A percentile compares a stretch with the other conserved stretches of the same genome.
Evolutionary conservation across 2,797 vertebrate genomes (phyloP).

Genomic region (Macropodus opercularis): DNA sequence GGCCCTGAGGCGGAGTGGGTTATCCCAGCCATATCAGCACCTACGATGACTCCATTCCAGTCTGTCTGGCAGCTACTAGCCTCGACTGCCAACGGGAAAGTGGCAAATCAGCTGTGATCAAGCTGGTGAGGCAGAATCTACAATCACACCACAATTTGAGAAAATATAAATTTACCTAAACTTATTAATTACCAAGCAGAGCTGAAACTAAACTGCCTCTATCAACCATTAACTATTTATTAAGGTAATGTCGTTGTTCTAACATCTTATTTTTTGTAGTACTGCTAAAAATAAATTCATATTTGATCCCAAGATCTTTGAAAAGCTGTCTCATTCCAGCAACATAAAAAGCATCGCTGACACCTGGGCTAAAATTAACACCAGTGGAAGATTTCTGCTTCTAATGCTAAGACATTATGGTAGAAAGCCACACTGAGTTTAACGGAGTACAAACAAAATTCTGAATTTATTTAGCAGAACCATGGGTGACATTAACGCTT

Average conservation of each 20-base stretch:
- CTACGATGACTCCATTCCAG: slow-evolving; percentile 24
- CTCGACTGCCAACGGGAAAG: slow-evolving; percentile 9
- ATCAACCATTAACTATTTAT: not conserved
- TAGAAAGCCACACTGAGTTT: too few species aligned
- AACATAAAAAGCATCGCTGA: slow-evolving; percentile 14
- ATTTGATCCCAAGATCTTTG: slow-evolving; percentile 23
- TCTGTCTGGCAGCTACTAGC: slow-evolving; percentile 3
- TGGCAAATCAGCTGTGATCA: slow-evolving; percentile 35
- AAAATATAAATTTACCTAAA: slow-evolving; percentile 1
- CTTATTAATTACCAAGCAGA: not conserved
- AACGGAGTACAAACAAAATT: slow-evolving; percentile 5
- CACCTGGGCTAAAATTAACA: slow-evolving; percentile 34
- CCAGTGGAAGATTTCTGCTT: slow-evolving; percentile 8
- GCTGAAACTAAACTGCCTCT: not conserved
- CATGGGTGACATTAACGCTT: not conserved
- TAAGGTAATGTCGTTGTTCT: not conserved
- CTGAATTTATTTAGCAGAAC: not conserved
- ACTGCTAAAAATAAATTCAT: slow-evolving; percentile 15
- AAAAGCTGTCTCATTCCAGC: not conserved
- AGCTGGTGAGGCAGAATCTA: slow-evolving; percentile 8
- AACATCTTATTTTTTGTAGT: not conserved
- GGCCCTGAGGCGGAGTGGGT: slow-evolving; percentile 29
- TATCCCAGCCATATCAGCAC: slow-evolving; percentile 29
- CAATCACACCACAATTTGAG: not conserved
- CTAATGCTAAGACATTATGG: too few species aligned